Evolutionary conservation across 2,113 vertebrate species (phyloP).

Genomic region (Daphoenositta chrysoptera): DNA sequence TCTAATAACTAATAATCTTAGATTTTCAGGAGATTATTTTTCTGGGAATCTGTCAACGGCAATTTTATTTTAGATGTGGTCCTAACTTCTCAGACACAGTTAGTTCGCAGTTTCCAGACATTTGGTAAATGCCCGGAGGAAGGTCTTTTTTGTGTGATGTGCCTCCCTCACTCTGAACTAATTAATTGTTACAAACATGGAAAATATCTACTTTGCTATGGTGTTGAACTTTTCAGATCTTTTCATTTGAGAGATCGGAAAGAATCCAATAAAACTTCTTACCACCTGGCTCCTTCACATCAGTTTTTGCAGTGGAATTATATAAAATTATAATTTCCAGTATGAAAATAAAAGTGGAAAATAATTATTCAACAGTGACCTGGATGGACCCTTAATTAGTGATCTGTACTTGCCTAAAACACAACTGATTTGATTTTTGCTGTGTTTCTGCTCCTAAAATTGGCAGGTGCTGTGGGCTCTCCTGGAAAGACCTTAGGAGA

Average conservation of each 20-base stretch:
- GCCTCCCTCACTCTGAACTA: not conserved
- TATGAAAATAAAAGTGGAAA: conserved; percentile 20
- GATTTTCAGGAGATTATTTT: conserved; percentile 37
- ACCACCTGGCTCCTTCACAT: not conserved
- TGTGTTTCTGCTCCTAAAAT: not conserved
- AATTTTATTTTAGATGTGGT: not conserved
- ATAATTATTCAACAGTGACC: not conserved
- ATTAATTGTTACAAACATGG: not conserved
- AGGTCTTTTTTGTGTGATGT: not conserved
- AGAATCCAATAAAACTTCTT: not conserved
- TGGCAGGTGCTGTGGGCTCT: not conserved
- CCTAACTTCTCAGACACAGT: not conserved
- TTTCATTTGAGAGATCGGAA: not conserved
- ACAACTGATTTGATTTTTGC: not conserved
- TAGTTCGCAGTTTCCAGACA: not conserved
- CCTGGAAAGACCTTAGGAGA: not conserved
- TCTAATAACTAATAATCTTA: conserved; percentile 32
- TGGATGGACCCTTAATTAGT: not conserved
- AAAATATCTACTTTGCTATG: conserved; percentile 15
- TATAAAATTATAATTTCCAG: not conserved
- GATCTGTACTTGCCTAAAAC: not conserved
- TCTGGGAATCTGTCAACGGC: conserved; percentile 6
- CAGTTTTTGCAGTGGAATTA: not conserved
- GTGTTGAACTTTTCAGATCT: not conserved
- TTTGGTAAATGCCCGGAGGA: not conserved